Evolutionary conservation across 2,113 vertebrate genomes (phyloP), one percentile per base, ranked within the genome.

Genomic region (Cyanocitta stelleri): DNA sequence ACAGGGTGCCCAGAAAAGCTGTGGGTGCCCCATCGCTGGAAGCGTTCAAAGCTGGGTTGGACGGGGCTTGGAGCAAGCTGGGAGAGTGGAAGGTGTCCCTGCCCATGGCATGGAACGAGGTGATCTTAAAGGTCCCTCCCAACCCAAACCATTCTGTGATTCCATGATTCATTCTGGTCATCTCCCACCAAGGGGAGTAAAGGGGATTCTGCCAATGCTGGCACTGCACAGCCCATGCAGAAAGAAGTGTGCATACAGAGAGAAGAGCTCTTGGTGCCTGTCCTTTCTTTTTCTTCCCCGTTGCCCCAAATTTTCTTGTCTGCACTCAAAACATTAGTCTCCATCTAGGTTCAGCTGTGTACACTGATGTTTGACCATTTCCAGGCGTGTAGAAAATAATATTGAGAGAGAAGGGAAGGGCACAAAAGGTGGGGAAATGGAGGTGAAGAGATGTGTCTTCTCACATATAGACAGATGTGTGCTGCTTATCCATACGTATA

Each of bases 371-470:
- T 49, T 59, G 54, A 26, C 2, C 4, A 35, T 61, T 68, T 59
- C 23, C 48, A 76, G 8, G 16, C 6, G 1, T 72, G 23, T 43
- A 41, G 46, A 41, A 64, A n/a, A n/a, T n/a, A n/a, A 48, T 64
- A 10, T 0, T 29, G 20, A 37, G 29, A 46, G 35, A 59, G 59
- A 72, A 78, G 8, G 4, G n/a, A 52, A 87, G 62, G 56, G 33
- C 69, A 15, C 1, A 0, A 54, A 62, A 78, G 33, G 20, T 6
- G 43, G 43, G 44, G 35, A 62, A 71, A 66, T 0, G 0, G 39
- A 55, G 58, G 27, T 29, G 43, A 44, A 21, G 52, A 64, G 51
- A 20, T 13, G 14, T 32, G 46, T 64, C 59, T 35, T 21, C 71
- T 66, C n/a, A 12, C 41, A 8, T 29, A 19, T 0, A 58, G 71